A percentile compares a stretch with the other conserved stretches of the same genome.
Conservation (phyloP, 2,113 vertebrate genomes). For the Pterocles gutturalis region DNA sequence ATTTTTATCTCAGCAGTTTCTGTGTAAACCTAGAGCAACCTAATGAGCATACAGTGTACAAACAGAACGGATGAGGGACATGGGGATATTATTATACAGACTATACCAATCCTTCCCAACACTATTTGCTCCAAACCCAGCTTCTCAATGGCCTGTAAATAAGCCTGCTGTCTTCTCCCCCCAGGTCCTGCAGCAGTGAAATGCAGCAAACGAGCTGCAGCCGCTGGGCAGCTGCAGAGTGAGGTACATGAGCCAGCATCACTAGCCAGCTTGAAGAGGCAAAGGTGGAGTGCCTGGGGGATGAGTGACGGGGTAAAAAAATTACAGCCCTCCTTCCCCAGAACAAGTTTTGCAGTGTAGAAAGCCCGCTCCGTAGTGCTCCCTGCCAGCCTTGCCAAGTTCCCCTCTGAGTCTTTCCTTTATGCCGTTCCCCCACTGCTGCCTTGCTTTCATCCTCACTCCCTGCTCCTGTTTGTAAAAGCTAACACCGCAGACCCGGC, state of each 20-base stretch:
- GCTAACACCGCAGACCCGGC: background rate
- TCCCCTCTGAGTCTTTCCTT: background rate
- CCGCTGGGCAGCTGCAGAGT: slow-evolving; percentile 10
- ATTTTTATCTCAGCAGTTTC: background rate
- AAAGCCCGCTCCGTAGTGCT: background rate
- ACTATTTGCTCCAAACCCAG: background rate
- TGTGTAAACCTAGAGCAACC: background rate
- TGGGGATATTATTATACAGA: background rate
- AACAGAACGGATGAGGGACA: background rate
- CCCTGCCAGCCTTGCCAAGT: background rate
- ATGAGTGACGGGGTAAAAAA: background rate
- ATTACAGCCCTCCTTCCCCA: background rate
- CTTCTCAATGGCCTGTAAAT: background rate
- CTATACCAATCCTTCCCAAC: background rate
- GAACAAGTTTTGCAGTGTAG: background rate
- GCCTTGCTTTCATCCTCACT: background rate
- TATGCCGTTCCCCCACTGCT: background rate
- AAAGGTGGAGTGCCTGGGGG: background rate
- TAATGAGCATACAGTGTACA: background rate
- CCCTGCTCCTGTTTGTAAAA: slow-evolving; percentile 9
- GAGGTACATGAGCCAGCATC: slow-evolving; percentile 8
- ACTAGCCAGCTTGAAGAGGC: slow-evolving; percentile 13
- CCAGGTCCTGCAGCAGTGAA: background rate
- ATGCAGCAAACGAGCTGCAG: background rate
- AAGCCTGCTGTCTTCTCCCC: background rate